phyloP scores from a whole-genome alignment of 2,888 invertebrate species.

The Volucella inflata region DNA sequence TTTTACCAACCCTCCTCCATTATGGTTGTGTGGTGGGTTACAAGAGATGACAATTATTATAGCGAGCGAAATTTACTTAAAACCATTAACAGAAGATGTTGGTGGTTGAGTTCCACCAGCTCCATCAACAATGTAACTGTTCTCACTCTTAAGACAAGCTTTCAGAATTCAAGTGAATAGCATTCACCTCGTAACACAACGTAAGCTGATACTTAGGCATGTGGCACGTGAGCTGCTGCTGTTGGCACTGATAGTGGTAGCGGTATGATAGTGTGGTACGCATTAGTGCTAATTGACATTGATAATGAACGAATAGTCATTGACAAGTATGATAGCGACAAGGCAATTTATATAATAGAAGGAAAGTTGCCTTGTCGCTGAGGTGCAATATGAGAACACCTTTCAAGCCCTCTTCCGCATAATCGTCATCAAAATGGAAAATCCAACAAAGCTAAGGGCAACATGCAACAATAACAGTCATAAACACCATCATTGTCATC shows the following conservation, averaged over 20 bases:
- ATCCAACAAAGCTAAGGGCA: slow-evolving; percentile 31
- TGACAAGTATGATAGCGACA: slow-evolving; percentile 20
- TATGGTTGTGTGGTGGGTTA: slow-evolving; percentile 28
- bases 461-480: slow-evolving; percentile 64
- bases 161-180: slow-evolving; percentile 54
- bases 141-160: slow-evolving; percentile 19
- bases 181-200: slow-evolving; percentile 60
- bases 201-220: slow-evolving; percentile 67
- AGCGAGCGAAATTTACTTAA: slow-evolving; percentile 64
- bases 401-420: slow-evolving; percentile 66
- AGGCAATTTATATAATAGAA: not conserved
- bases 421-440: not conserved
- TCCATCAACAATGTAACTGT: not conserved
- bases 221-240: slow-evolving; percentile 38
- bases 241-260: slow-evolving; percentile 45
- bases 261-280: slow-evolving; percentile 28
- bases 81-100: slow-evolving; percentile 56
- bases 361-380: slow-evolving; percentile 40
- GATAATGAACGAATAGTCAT: slow-evolving; percentile 74
- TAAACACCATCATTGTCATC: slow-evolving; percentile 69
- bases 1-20: slow-evolving; percentile 35
- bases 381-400: slow-evolving; percentile 70
- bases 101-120: slow-evolving; percentile 19
- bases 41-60: slow-evolving; percentile 65
- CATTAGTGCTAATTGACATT: slow-evolving; percentile 72